Evolutionary conservation across 2,888 invertebrate genomes (phyloP), one percentile per base, ranked within the genome.

Genomic region (Eupithecia vulgata): DNA sequence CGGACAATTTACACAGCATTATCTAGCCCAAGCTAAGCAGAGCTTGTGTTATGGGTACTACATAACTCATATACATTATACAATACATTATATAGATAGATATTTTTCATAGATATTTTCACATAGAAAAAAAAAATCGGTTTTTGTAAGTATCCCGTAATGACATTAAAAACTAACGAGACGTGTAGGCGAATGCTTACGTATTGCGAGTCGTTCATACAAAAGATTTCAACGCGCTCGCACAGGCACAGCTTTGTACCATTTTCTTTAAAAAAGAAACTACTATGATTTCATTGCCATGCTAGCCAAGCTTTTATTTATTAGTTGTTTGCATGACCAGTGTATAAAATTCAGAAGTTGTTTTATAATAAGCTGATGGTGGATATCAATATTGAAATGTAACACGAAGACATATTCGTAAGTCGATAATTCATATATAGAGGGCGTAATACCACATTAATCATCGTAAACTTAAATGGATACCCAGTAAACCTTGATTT

Each of bases 401-500:
- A n/a, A 64, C n/a, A 35, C 37, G 35, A n/a, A 64, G n/a, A 10
- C n/a, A 45, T 12, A 37, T 64, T 35, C 37, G 62, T 37, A 37
- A 64, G 37, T 64, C 37, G 37, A 64, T 64, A 64, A 64, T 13
- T 64, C 37, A 35, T 52, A 12, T 64, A 68, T 61, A 48, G 59
- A 71, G 71, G 65, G 71, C 71, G 68, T 71, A 69, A 35, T 69
- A 76, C 73, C 52, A 37, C 61, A 72, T 72, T 71, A 73, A 73
- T 72, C 72, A 74, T 72, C 76, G 66, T 67, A 71, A 68, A 37
- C 71, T 59, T 74, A 77, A 69, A 69, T 8, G 61, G 17, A 57
- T 45, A 30, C 68, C 64, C 12, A 68, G 25, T 66, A 62, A 72
- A 74, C 73, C 45, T 67, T 78, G 77, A 78, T 77, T 79, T 76